These are phyloP conservation scores for Thelaira solivaga DNA, from an alignment of 2,888 invertebrate genomes.

Conservation along the genomic window DNA sequence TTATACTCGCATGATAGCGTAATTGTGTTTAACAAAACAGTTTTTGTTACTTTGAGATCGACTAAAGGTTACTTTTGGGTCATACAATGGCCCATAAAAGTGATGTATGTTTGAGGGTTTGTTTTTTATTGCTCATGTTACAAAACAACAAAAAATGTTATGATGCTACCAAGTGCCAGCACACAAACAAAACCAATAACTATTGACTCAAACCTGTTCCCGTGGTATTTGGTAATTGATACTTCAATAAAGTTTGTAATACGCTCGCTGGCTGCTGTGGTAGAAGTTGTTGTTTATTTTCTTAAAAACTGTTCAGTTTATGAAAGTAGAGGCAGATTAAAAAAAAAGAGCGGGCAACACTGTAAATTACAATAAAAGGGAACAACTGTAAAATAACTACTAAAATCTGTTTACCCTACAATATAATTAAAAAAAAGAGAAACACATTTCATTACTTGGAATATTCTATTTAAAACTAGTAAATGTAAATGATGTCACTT, in stretches of 20 bases:
- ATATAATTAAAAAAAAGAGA: neutral
- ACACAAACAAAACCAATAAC: slow-evolving; percentile 38
- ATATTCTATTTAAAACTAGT: slow-evolving; percentile 26
- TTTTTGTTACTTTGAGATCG: slow-evolving; percentile 7
- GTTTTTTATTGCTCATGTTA: neutral
- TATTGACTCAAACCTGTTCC: slow-evolving; percentile 59
- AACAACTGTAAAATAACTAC: neutral
- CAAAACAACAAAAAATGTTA: slow-evolving; percentile 28
- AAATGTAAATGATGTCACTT: slow-evolving; percentile 54
- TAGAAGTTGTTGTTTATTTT: neutral
- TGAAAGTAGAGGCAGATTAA: slow-evolving; percentile 2
- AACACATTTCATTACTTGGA: neutral
- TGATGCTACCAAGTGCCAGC: slow-evolving; percentile 13
- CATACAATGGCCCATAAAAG: slow-evolving; percentile 51
- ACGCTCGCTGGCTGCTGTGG: slow-evolving; percentile 11
- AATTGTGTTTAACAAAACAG: slow-evolving; percentile 10
- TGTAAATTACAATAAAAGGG: neutral
- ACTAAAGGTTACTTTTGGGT: slow-evolving; percentile 47
- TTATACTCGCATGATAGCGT: neutral
- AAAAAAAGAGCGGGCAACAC: slow-evolving; percentile 1
- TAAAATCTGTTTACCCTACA: neutral
- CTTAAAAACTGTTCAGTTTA: slow-evolving; percentile 8
- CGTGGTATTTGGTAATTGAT: slow-evolving; percentile 65
- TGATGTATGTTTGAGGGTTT: slow-evolving; percentile 33
- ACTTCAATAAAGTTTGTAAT: slow-evolving; percentile 34